Evolutionary conservation across 1,140 invertebrate genomes (phyloP).

Genomic region (Dinoponera quadriceps): DNA sequence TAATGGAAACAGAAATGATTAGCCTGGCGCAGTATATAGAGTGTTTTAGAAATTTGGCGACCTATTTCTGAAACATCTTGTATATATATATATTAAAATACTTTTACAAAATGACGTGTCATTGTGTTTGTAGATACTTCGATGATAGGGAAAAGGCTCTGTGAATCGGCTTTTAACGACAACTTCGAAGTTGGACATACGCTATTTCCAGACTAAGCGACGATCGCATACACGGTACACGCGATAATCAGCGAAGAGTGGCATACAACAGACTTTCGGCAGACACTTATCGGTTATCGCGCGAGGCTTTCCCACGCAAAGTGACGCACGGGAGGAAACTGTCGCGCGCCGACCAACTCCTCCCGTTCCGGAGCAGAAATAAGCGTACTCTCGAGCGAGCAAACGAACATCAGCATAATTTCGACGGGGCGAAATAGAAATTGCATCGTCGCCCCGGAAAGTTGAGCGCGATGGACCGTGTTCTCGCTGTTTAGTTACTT

Average conservation of each 20-base stretch:
- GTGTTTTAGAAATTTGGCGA: no score
- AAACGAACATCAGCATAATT: conserved; percentile 23
- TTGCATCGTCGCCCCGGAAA: conserved; percentile 2
- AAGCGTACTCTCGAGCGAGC: conserved; percentile 31
- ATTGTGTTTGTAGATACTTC: no score
- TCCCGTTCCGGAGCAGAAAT: conserved; percentile 43
- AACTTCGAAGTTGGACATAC: no score
- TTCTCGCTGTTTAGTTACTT: background rate
- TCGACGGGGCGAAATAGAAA: conserved; percentile 1
- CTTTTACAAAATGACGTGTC: no score
- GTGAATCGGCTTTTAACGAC: background rate
- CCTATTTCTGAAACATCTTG: no score
- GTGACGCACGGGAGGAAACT: conserved; percentile 63
- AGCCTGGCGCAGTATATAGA: no score
- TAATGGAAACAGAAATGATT: no score
- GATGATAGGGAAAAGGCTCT: no score
- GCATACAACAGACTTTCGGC: conserved; percentile 16
- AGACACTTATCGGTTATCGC: conserved; percentile 36
- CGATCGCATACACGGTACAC: background rate
- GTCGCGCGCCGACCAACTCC: conserved; percentile 51
- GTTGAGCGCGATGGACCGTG: background rate
- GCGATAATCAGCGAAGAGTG: background rate
- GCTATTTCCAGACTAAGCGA: background rate
- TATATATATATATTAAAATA: no score
- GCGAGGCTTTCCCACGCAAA: conserved; percentile 62